A percentile compares a stretch with the other conserved stretches of the same genome.
phyloP scores from a whole-genome alignment of 2,797 vertebrate species.

The Protosalanx chinensis region DNA sequence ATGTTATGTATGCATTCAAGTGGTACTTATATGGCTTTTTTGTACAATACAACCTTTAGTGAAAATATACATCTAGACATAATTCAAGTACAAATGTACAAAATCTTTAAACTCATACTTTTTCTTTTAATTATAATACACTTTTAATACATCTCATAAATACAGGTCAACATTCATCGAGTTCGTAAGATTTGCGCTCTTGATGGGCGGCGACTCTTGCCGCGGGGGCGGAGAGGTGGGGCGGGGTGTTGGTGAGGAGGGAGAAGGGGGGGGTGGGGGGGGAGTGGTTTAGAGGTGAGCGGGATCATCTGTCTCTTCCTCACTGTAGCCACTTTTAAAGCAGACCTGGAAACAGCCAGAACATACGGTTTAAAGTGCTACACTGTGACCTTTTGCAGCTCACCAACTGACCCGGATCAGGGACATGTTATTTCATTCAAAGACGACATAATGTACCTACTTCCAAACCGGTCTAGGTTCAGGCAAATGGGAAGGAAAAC shows the following conservation, averaged over 20 bases:
- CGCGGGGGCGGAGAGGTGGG: conserved; percentile 31
- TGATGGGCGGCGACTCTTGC: conserved; percentile 59
- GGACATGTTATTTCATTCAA: not conserved
- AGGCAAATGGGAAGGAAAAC: not conserved
- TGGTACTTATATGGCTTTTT: conserved; percentile 83
- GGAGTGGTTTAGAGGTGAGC: conserved; percentile 79
- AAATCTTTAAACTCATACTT: conserved; percentile 86
- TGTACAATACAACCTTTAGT: conserved; percentile 88
- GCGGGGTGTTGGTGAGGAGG: conserved; percentile 69
- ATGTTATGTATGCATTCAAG: conserved; percentile 81
- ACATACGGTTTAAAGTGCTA: not conserved
- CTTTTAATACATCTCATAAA: conserved; percentile 86
- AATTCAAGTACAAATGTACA: conserved; percentile 95
- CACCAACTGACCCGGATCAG: not conserved
- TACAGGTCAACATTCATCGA: conserved; percentile 79
- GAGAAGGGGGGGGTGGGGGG: conserved; percentile 56
- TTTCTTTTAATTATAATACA: conserved; percentile 84
- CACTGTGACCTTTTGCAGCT: not conserved
- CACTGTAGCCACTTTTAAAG: conserved; percentile 79
- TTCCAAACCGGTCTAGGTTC: not conserved
- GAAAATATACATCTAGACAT: conserved; percentile 89
- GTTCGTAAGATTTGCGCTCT: conserved; percentile 72
- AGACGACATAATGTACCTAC: not conserved
- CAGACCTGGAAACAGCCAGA: conserved; percentile 77
- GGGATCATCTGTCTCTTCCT: conserved; percentile 77